Evolutionary conservation across 2,888 invertebrate species (phyloP).

Genomic region (Oscheius onirici): DNA sequence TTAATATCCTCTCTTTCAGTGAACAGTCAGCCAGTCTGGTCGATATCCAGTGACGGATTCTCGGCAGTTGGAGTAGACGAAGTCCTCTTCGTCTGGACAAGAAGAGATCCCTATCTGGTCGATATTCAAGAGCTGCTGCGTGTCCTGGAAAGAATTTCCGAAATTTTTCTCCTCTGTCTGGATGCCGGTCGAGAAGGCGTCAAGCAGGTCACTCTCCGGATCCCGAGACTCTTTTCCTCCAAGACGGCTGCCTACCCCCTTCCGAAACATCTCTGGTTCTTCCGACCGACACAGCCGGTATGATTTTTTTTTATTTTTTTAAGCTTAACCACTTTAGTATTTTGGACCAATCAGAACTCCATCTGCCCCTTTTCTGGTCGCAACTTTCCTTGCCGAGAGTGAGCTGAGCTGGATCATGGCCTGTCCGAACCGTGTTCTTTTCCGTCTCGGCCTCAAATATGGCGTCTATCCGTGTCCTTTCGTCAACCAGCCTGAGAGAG

Average conservation of each 20-base stretch:
- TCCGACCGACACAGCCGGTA: constrained; percentile 41
- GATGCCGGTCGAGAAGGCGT: constrained; percentile 46
- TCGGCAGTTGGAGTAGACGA: constrained; percentile 53
- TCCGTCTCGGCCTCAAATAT: constrained; percentile 58
- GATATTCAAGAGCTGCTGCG: constrained; percentile 25
- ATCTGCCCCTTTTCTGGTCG: constrained; percentile 39
- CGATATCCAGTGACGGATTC: constrained; percentile 50
- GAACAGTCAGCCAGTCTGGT: constrained; percentile 30
- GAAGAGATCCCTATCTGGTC: constrained; percentile 21
- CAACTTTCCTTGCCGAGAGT: constrained; percentile 53
- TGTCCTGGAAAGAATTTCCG: constrained; percentile 43
- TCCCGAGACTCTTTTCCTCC: constrained; percentile 37
- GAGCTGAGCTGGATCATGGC: constrained; percentile 64
- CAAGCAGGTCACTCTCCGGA: constrained; percentile 37
- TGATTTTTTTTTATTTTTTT: neutral
- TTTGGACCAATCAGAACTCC: constrained; percentile 17
- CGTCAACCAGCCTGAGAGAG: constrained; percentile 57
- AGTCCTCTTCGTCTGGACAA: constrained; percentile 43
- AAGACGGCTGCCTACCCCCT: constrained; percentile 36
- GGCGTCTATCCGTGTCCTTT: constrained; percentile 65
- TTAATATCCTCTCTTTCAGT: constrained; percentile 10
- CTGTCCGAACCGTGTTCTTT: constrained; percentile 59
- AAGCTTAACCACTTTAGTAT: neutral
- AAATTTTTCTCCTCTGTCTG: constrained; percentile 41
- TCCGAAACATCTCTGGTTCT: constrained; percentile 45